Evolutionary conservation across 2,797 vertebrate genomes (phyloP).

Genomic region (Pseudochaenichthys georgianus): DNA sequence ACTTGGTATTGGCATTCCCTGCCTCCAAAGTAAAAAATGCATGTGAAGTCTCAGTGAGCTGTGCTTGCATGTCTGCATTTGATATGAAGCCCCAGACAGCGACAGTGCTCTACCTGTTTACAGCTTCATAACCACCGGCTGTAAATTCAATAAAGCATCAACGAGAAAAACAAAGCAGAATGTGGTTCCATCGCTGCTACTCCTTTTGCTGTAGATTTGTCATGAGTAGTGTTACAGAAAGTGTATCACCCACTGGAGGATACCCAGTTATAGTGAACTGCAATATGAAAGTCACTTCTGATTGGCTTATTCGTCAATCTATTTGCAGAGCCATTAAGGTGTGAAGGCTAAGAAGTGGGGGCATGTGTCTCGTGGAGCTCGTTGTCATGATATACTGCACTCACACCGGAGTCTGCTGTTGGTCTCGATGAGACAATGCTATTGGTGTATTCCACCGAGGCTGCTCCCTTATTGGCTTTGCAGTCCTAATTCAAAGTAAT

Average conservation of each 20-base stretch:
- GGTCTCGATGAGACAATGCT: conserved; percentile 24
- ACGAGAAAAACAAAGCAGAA: conserved; percentile 17
- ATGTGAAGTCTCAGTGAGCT: conserved; percentile 29
- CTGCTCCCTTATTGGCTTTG: conserved; percentile 53
- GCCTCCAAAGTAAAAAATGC: conserved; percentile 58
- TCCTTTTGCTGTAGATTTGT: conserved; percentile 9
- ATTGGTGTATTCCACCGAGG: conserved; percentile 52
- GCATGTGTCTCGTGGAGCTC: conserved; percentile 10
- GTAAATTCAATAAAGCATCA: conserved; percentile 18
- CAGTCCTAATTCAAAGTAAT: conserved; percentile 61
- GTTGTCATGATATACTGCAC: conserved; percentile 28
- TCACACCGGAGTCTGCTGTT: conserved; percentile 12
- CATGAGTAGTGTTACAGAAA: neutral
- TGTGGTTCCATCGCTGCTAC: neutral
- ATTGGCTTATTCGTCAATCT: conserved; percentile 56
- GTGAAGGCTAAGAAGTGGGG: conserved; percentile 32
- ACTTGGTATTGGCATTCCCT: conserved; percentile 26
- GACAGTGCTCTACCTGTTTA: conserved; percentile 47
- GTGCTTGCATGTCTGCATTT: conserved; percentile 38
- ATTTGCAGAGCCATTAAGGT: conserved; percentile 38
- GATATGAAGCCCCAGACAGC: conserved; percentile 18
- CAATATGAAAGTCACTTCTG: conserved; percentile 36
- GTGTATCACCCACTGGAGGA: conserved; percentile 21
- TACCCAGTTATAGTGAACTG: conserved; percentile 13
- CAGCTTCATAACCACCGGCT: conserved; percentile 58